Evolutionary conservation across 2,797 vertebrate genomes (phyloP), one percentile per base, ranked within the genome.

Genomic region (Florisuga fusca): DNA sequence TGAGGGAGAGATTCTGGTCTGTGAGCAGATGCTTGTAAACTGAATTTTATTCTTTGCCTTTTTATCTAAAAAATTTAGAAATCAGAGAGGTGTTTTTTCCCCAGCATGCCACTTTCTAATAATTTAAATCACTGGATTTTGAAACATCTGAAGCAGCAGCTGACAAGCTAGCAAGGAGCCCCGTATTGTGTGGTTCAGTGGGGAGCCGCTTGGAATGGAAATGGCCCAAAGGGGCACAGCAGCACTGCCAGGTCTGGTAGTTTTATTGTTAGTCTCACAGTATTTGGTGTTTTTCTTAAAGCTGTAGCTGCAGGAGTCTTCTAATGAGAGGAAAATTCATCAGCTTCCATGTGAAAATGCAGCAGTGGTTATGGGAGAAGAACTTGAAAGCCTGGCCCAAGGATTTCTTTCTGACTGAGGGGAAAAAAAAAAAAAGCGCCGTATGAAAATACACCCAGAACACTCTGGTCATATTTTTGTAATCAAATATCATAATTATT

Each of bases 271-370:
- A 83, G 8, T 55, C 62, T 88, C 33, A 17, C 16, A 82, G 31
- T 69, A 87, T 84, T 90, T 84, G 63, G 34, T 93, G 45, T 34
- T 93, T 71, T 71, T 63, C 53, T 88, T 89, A 71, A 88, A 94
- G 74, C 14, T 48, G 13, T 31, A 84, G 63, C 57, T 90, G 53
- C 59, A 89, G 71, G 67, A 89, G 50, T 33, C 59, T 64, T 90
- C 38, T 67, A 87, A 38, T 43, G 61, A 90, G 57, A 82, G 43
- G 81, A 57, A 92, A 85, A 80, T 71, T 57, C 15, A 76, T 82
- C 88, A 61, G 21, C 14, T 77, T 87, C 41, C 4, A 1, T 64
- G 33, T 78, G 15, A 61, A 72, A 90, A 66, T 27, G 41, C 57
- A 71, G 45, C 53, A 50, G 64, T 61, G 64, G 20, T 82, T 91